Base-by-base conservation (phyloP, 2,113 vertebrate genomes). In the Etheostoma cragini region DNA sequence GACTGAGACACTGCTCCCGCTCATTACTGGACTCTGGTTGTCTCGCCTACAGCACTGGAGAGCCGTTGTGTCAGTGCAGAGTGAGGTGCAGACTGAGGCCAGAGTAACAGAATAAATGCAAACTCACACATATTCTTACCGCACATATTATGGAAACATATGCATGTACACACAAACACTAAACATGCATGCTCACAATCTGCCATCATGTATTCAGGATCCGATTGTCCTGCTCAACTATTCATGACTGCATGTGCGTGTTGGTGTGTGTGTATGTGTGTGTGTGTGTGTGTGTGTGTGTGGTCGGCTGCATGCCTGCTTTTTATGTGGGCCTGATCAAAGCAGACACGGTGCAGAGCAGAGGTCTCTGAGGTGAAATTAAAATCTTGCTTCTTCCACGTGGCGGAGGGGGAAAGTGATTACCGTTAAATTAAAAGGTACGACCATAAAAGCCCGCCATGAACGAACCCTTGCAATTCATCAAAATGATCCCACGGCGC, bases 361-460 rank as follows among this genome's bases (percentile, higher is more conserved):
- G 78, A 81, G 85, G 92, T 93, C 92, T 89, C 89, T 0, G 88
- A 91, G 92, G 91, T 93, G 90, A 88, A 92, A 94, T 91, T 71
- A 93, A 89, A 91, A 81, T 72, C 86, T 88, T 71, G 87, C 88
- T 72, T 82, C 78, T 70, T 91, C 81, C 73, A 13, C 66, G 26
- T 67, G 10, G 33, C 15, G 56, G 72, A 33, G 71, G 65, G 82
- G 21, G 47, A 24, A 21, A 87, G 86, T 91, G 88, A 94, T 92
- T 93, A 92, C 88, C 85, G 85, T 87, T 91, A 89, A 92, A 95
- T 92, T 87, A 94, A 94, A 93, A 94, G 91, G 80, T 90, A 86
- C 74, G 81, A 81, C 89, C 88, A 81, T 92, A 91, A 92, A 91
- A 87, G 75, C 42, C 24, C 8, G 67, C 80, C 71, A 16, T 64